Conservation (phyloP, 1,140 invertebrate genomes). For the Rhyacophila brunnea region DNA sequence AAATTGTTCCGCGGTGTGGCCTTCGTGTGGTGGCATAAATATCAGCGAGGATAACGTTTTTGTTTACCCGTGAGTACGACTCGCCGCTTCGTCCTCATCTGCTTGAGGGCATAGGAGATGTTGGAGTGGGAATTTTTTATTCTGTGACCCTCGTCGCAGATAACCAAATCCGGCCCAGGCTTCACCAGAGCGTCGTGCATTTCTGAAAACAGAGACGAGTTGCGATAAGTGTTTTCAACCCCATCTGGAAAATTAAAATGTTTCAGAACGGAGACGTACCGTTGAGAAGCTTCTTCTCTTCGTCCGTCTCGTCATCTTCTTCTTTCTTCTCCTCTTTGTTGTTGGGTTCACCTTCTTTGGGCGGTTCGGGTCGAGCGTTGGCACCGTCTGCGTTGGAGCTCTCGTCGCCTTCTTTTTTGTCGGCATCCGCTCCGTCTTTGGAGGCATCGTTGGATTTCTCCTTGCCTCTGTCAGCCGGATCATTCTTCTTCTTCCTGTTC, state of each 20-base stretch:
- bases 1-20: too few relatives aligned
- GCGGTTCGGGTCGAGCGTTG: conserved; percentile 33
- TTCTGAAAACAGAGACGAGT: conserved; percentile 53
- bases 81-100: conserved; percentile 85
- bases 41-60: too few relatives aligned
- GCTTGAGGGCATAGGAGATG: conserved; percentile 88
- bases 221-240: too few relatives aligned
- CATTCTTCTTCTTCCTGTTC: conserved; percentile 53
- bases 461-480: conserved; percentile 15
- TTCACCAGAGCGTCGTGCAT: conserved; percentile 84
- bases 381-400: conserved; percentile 42
- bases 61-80: conserved; percentile 82
- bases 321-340: conserved; percentile 54
- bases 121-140: conserved; percentile 95
- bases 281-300: conserved; percentile 82
- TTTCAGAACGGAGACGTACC: conserved; percentile 50
- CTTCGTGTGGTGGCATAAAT: too few relatives aligned
- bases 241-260: too few relatives aligned
- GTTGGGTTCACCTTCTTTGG: conserved; percentile 42
- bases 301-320: conserved; percentile 77
- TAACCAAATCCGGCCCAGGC: conserved; percentile 91
- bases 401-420: conserved; percentile 6
- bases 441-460: conserved; percentile 8
- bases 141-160: conserved; percentile 95
- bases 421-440: conserved; percentile 7